Evolutionary conservation across 2,113 vertebrate species (phyloP), one percentile per base, ranked within the genome.

Genomic region (Melanerpes formicivorus): DNA sequence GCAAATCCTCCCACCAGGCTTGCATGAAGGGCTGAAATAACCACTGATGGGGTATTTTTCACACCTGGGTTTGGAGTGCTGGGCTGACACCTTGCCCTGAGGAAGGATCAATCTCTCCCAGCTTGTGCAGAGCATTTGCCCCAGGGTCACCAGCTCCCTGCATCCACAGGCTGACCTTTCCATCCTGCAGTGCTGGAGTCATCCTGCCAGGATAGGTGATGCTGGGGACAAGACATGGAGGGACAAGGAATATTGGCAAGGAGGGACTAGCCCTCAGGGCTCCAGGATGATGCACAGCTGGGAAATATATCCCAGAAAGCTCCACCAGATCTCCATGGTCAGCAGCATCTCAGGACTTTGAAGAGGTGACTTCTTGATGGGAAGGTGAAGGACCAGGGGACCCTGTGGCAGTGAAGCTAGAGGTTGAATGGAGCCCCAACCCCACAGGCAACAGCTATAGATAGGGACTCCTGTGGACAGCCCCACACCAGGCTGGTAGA

Each of bases 401-500:
- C 9, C 14, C 21, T 58, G 40, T 1, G 3, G 59, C 56, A 73
- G 55, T 3, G 4, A 50, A 78, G 46, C 4, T 1, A 1, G 67
- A 67, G 6, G 18, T 27, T 54, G 42, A 52, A 48, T 70, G 27
- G 8, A 32, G 1, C 27, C 32, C 54, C 62, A 59, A 40, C 3
- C 18, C 44, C 2, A 1, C 75, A 72, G 40, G 6, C n/a, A 58
- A 25, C 0, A 2, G 26, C 70, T 71, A 37, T 6, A 37, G 59
- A 40, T 60, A 55, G 3, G 3, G 32, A 16, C 2, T 91, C 30
- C 52, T 2, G 0, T 7, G n/a, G 14, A 27, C 40, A 76, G 27
- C 55, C 59, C 50, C 7, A 1, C 8, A 11, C 16, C 59, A 62
- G 79, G 25, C 34, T 0, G 1, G 14, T 0, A 0, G 21, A 23